Evolutionary conservation across 2,113 vertebrate species (phyloP), one percentile per base, ranked within the genome.

Genomic region (Chrysemys picta): DNA sequence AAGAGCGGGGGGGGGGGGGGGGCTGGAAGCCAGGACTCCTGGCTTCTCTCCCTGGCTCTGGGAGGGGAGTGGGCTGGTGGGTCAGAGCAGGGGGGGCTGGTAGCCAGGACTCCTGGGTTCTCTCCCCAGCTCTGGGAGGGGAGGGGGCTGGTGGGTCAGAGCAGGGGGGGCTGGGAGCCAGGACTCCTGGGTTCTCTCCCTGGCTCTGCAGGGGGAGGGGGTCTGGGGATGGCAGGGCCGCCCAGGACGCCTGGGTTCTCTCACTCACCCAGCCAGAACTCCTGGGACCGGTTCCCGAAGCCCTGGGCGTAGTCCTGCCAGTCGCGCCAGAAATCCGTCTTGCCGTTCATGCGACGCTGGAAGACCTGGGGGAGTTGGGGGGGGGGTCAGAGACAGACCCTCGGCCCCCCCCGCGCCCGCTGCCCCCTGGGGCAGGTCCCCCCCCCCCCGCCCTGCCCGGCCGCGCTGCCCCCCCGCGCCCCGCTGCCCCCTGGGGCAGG

Each of bases 191-290:
- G 22, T 38, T 17, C 16, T 2, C 54, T 2, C 54, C 5, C 14
- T 2, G 25, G 47, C 1, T 50, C 31, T 16, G 5, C 2, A 16
- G 10, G 35, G 17, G 7, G 57, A 35, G n/a, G 6, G n/a, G 2
- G 50, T 6, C 47, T 12, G 35, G 19, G 50, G 45, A 27, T 29
- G 16, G 3, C 22, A 45, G 25, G n/a, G 17, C 25, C 6, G 31
- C 59, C 49, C 9, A 27, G 21, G 80, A 62, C 45, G 6, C 10
- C 49, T 38, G 81, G 17, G 53, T 12, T 50, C 12, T n/a, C 35
- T 17, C 7, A 91, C 97, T 96, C 93, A 99, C 99, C 99, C 3
- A 99, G 97, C 99, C 99, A 99, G 92, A 99, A 99, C 94, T 99
- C 99, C 31, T 97, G 92, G 1, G 97, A 98, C 91, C 98, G 52